These are phyloP conservation scores for Clarias laeviceps DNA, from an alignment of 2,797 vertebrate genomes.

Conservation along the genomic window DNA sequence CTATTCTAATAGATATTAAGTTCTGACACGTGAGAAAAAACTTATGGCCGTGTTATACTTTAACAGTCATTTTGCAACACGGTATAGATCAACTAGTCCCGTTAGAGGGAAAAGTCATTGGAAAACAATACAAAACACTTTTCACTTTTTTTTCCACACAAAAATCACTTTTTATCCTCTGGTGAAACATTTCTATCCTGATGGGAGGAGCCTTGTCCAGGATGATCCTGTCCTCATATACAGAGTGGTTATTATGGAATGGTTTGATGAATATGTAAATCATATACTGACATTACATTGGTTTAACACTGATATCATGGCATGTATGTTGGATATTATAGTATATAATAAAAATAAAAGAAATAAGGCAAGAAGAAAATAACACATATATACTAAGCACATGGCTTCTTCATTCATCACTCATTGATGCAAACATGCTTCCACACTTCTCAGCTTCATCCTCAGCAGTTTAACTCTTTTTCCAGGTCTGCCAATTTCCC, in stretches of 20 bases:
- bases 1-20: not conserved
- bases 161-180: not conserved
- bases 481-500: not conserved
- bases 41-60: not conserved
- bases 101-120: not conserved
- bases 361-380: no score
- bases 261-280: not conserved
- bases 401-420: not conserved
- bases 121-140: not conserved
- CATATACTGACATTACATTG: not conserved
- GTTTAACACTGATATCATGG: not conserved
- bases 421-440: not conserved
- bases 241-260: not conserved
- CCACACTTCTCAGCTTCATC: not conserved
- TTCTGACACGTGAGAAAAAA: not conserved
- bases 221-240: not conserved
- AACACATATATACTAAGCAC: not conserved
- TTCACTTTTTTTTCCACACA: no score
- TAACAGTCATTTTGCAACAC: not conserved
- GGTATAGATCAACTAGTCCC: not conserved
- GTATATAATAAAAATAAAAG: not conserved
- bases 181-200: not conserved
- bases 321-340: not conserved
- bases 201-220: not conserved
- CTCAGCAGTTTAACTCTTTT: not conserved